These are phyloP conservation scores for Choristoneura fumiferana DNA, from an alignment of 1,140 invertebrate species.

Conservation along the genomic window DNA sequence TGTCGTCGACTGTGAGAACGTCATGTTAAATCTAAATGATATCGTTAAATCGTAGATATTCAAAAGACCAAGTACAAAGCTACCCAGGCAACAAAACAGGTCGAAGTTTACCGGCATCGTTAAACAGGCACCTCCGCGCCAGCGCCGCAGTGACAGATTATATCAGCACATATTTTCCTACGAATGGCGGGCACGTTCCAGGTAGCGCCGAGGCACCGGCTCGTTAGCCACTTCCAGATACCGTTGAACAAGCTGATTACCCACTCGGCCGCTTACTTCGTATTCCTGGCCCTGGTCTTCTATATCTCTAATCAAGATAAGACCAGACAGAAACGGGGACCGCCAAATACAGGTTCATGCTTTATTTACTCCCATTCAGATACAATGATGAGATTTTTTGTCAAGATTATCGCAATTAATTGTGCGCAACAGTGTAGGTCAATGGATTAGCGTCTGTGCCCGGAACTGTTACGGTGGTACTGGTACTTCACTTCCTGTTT, in stretches of 20 bases:
- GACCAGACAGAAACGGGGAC: conserved; percentile 73
- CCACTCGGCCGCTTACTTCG: conserved; percentile 80
- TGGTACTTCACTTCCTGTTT: not conserved
- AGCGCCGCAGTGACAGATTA: not conserved
- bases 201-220: conserved; percentile 60
- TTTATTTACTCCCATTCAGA: conserved; percentile 27
- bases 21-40: too few species aligned
- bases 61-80: too few species aligned
- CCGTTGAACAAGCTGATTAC: conserved; percentile 81
- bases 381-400: conserved; percentile 30
- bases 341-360: conserved; percentile 71
- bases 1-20: too few species aligned
- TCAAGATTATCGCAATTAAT: conserved; percentile 33
- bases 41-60: too few species aligned
- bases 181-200: conserved; percentile 19
- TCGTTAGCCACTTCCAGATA: conserved; percentile 67
- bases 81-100: too few species aligned
- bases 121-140: too few species aligned
- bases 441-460: conserved; percentile 1
- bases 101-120: too few species aligned
- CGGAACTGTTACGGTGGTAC: conserved; percentile 9
- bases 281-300: conserved; percentile 82
- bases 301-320: conserved; percentile 79
- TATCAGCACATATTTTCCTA: conserved; percentile 12
- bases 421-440: conserved; percentile 13